Base-by-base conservation (phyloP, 2,888 invertebrate genomes). In the Campoplex nolae region DNA sequence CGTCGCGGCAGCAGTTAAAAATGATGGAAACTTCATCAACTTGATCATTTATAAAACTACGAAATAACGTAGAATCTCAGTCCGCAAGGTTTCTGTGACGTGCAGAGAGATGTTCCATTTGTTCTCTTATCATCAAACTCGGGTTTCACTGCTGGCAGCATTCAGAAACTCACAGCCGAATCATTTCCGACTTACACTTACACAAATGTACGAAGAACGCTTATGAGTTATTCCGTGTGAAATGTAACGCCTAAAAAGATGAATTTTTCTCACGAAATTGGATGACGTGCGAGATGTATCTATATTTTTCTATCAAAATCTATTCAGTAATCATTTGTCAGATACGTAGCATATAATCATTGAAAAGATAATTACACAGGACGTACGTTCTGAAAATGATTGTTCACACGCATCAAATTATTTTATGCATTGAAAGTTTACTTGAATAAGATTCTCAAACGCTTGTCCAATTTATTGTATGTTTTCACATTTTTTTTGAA, bases 151-250 rank as follows among this genome's bases (percentile, higher is more conserved):
- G 82, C 48, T 67, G 7, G 58, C 45, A 65, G 32, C 79, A 79
- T 45, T 32, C 23, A 65, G 16, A 38, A 56, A 13, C 77, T 67
- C 77, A 58, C 85, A 51, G 83, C 75, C 79, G 76, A 83, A 83
- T 79, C 70, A 79, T 79, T 86, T 83, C 76, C 80, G 76, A 80
- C 82, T 70, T 38, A 75, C 58, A 18, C 58, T 58, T 45, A 76
- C 79, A 35, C 70, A 45, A 28, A 77, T 51, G 35, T 3, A 38
- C 16, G 32, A 9, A 23, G 28, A 48, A 58, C 38, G 54, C 18
- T 42, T 2, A 74, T 56, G 42, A 76, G 32, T 16, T 51, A 3
- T 71, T 71, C 32, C 9, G 32, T 32, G 71, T 32, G 3, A 48
- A 32, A 16, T 32, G 8, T 1, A 45, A 23, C 18, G 8, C 18